A percentile compares a stretch with the other conserved stretches of the same genome.
phyloP scores from a whole-genome alignment of 37 sponge, comb jelly and placozoan species.

The Tethya wilhelma region DNA sequence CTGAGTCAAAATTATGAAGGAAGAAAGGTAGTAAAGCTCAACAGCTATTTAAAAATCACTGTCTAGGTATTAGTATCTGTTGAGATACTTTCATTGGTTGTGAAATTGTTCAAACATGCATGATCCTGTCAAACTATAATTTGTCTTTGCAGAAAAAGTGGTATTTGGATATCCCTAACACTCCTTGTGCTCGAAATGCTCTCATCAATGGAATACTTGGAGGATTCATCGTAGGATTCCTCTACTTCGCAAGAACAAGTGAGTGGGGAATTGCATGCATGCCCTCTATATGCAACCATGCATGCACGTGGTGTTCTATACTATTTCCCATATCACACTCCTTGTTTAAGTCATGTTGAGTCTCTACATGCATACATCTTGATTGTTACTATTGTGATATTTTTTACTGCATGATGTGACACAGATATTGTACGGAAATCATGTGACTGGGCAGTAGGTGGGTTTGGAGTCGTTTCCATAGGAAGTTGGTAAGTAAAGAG shows the following conservation, averaged over 20 bases:
- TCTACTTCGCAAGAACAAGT: conserved; percentile 70
- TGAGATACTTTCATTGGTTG: not conserved
- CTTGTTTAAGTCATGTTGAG: not conserved
- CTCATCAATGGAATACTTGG: conserved; percentile 75
- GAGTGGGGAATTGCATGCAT: not conserved
- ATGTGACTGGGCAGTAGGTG: conserved; percentile 75
- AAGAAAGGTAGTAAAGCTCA: not conserved
- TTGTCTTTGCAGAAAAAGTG: conserved; percentile 67
- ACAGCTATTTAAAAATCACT: too few species aligned
- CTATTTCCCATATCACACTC: not conserved
- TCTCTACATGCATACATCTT: not conserved
- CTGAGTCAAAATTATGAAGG: conserved; percentile 1
- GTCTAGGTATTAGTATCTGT: not conserved
- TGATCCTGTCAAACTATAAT: not conserved
- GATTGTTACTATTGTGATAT: not conserved
- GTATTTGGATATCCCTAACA: conserved; percentile 68
- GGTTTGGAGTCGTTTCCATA: conserved; percentile 51
- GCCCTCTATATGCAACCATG: too few species aligned
- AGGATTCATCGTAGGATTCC: conserved; percentile 53
- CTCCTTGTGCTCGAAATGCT: conserved; percentile 82
- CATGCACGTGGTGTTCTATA: not conserved
- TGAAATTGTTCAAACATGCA: too few species aligned
- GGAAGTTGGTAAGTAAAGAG: conserved; percentile 79
- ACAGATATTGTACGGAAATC: conserved; percentile 72
- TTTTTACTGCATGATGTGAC: not conserved